phyloP scores from a whole-genome alignment of 2,113 vertebrate genomes.

The Nycticryphes semicollaris region DNA sequence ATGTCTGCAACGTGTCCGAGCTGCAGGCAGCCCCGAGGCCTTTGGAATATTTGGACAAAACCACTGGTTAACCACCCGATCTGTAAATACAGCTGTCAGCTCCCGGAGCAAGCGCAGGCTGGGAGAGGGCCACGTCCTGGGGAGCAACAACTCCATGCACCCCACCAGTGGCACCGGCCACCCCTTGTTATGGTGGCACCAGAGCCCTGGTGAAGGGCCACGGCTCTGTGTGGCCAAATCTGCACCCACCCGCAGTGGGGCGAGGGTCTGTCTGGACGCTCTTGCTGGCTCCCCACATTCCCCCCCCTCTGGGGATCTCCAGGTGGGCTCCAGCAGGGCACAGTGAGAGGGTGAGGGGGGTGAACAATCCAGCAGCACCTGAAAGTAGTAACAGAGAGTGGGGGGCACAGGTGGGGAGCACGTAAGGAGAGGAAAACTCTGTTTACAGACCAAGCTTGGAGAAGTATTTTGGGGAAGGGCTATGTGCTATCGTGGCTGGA shows the following conservation, averaged over 20 bases:
- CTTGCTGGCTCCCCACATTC: neutral
- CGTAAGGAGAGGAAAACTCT: neutral
- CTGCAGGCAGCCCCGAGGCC: neutral
- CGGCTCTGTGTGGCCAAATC: neutral
- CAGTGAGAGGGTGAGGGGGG: neutral
- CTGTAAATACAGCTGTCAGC: neutral
- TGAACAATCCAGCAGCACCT: neutral
- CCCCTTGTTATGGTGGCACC: neutral
- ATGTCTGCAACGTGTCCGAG: neutral
- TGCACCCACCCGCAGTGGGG: neutral
- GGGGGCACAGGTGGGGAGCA: neutral
- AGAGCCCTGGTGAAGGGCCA: fast-evolving
- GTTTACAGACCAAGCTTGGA: neutral
- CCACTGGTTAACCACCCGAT: neutral
- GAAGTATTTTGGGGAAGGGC: neutral
- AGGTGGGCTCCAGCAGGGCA: neutral
- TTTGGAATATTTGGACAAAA: neutral
- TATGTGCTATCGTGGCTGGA: neutral
- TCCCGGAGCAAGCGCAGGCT: neutral
- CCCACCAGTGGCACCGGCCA: fast-evolving
- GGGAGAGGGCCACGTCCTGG: neutral
- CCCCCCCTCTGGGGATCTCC: fast-evolving
- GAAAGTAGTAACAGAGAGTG: neutral
- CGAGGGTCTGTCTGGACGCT: neutral
- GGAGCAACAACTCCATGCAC: fast-evolving